Percentiles rank a stretch among this genome's conserved stretches.
Evolutionary conservation across 2,888 invertebrate species (phyloP).

Genomic region (Dynastes maya): DNA sequence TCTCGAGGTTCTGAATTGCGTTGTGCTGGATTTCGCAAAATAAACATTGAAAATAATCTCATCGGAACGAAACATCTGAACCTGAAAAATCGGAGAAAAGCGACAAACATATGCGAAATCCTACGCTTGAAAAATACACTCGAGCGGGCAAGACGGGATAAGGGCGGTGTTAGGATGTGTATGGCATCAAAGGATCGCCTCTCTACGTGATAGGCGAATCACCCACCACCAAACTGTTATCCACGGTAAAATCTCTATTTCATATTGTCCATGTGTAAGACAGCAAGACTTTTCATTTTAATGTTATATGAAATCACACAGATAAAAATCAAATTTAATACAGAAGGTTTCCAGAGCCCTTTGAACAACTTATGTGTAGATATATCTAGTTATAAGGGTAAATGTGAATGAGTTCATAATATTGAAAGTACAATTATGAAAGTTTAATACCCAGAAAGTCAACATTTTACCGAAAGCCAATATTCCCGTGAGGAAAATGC

Average conservation of each 20-base stretch:
- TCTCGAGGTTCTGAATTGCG: slow-evolving; percentile 2
- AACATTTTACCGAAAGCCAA: too few relatives aligned
- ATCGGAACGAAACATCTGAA: slow-evolving; percentile 33
- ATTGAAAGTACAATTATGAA: too few relatives aligned
- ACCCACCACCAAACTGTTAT: background rate
- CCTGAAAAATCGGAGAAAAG: slow-evolving; percentile 35
- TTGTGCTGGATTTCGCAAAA: slow-evolving; percentile 12
- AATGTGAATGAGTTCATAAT: too few relatives aligned
- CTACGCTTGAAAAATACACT: slow-evolving; percentile 3
- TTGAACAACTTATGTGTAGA: too few relatives aligned
- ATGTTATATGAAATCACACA: too few relatives aligned
- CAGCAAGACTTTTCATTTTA: too few relatives aligned
- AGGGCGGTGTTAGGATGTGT: slow-evolving; percentile 7
- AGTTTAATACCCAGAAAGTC: too few relatives aligned
- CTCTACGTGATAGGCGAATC: slow-evolving; percentile 20
- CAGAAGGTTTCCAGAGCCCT: too few relatives aligned
- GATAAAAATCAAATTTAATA: too few relatives aligned
- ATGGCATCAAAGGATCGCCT: slow-evolving; percentile 3
- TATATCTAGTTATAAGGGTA: too few relatives aligned
- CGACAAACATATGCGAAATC: slow-evolving; percentile 35
- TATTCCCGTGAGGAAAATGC: too few relatives aligned
- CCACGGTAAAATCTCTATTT: slow-evolving; percentile 1
- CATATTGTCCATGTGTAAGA: background rate
- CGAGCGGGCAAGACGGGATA: slow-evolving; percentile 19
- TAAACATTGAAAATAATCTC: slow-evolving; percentile 35